A percentile compares a stretch with the other conserved stretches of the same genome.
These are phyloP conservation scores for Sinopyrophorus schimmeli DNA, from an alignment of 2,888 invertebrate species.

Conservation along the genomic window DNA sequence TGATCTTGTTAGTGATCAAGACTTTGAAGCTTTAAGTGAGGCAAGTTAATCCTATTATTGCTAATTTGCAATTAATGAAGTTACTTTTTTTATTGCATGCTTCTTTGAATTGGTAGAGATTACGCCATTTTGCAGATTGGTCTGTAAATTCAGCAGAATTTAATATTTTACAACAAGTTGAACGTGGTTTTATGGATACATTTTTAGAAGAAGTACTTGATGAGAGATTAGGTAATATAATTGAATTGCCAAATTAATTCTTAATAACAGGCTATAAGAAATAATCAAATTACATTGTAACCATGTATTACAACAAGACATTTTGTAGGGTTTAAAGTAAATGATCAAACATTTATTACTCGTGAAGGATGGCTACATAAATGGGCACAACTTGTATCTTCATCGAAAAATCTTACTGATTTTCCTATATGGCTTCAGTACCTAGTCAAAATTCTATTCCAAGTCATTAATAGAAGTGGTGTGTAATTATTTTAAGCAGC, in stretches of 20 bases:
- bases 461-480: conserved; percentile 71
- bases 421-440: conserved; percentile 76
- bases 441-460: conserved; percentile 71
- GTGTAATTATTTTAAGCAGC: conserved; percentile 45
- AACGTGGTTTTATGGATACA: conserved; percentile 70
- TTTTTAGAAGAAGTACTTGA: conserved; percentile 64
- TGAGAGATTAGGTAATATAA: conserved; percentile 60
- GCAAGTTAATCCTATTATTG: conserved; percentile 49
- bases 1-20: conserved; percentile 70
- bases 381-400: conserved; percentile 65
- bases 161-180: conserved; percentile 71
- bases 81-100: no score
- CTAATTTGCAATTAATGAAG: conserved; percentile 6
- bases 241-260: no score
- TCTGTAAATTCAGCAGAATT: conserved; percentile 73
- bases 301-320: neutral
- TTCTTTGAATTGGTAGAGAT: conserved; percentile 55
- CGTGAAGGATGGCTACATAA: conserved; percentile 72
- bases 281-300: neutral
- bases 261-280: no score
- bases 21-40: conserved; percentile 71
- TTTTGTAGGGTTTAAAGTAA: conserved; percentile 50
- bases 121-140: conserved; percentile 79
- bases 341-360: conserved; percentile 58
- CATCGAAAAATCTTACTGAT: conserved; percentile 61